Conservation (phyloP, 1,140 invertebrate genomes). For the Cyclina sinensis region DNA sequence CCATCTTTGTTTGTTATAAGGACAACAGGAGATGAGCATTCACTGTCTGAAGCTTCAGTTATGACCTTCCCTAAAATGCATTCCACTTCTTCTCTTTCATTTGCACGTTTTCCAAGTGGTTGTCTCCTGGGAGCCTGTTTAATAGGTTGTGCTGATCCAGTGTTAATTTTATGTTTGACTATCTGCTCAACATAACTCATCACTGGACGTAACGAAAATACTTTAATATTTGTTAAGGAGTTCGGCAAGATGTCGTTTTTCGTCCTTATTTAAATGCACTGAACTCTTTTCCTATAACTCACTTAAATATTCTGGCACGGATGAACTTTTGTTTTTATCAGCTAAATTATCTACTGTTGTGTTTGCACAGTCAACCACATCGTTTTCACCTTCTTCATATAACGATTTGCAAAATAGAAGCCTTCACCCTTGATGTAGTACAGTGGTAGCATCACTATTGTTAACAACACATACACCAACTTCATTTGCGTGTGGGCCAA, state of each 20-base stretch:
- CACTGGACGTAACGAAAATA: background rate
- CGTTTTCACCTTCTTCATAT: too few relatives aligned
- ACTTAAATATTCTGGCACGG: slow-evolving; percentile 53
- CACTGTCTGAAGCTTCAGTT: background rate
- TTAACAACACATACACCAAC: too few relatives aligned
- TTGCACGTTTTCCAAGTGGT: background rate
- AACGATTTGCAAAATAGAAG: too few relatives aligned
- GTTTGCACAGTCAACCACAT: too few relatives aligned
- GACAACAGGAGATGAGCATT: background rate
- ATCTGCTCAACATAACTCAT: slow-evolving; percentile 14
- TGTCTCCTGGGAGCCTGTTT: background rate
- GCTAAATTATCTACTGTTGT: too few relatives aligned
- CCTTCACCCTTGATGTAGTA: too few relatives aligned
- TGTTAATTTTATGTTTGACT: background rate
- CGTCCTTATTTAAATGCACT: too few relatives aligned
- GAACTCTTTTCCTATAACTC: background rate
- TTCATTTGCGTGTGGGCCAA: too few relatives aligned
- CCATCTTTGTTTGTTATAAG: background rate
- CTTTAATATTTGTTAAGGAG: background rate
- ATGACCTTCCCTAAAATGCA: background rate
- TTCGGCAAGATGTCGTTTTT: background rate
- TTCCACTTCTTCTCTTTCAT: background rate
- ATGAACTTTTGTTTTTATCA: too few relatives aligned
- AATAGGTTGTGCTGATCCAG: background rate
- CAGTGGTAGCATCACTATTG: too few relatives aligned